Evolutionary conservation across 2,888 invertebrate genomes (phyloP).

Genomic region (Timema podura): DNA sequence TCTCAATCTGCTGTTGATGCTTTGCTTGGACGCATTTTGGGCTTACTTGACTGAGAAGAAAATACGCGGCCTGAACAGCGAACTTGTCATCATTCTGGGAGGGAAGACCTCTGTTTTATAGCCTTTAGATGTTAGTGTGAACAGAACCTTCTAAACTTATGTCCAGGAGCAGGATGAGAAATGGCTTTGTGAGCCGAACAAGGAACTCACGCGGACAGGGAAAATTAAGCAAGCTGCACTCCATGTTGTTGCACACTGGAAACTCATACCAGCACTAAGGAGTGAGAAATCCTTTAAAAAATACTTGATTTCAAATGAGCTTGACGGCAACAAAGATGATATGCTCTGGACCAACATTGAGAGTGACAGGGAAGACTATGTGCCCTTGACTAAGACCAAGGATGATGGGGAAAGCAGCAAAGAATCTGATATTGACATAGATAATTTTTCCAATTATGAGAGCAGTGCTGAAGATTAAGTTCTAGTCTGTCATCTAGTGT

Average conservation of each 20-base stretch:
- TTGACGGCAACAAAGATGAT: no score
- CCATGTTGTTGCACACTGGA: neutral
- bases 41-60: neutral
- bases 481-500: no score
- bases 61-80: neutral
- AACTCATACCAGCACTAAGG: neutral
- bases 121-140: neutral
- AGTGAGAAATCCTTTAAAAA: neutral
- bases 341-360: no score
- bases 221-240: neutral
- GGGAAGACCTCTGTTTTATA: neutral
- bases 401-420: no score
- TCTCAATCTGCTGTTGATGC: neutral
- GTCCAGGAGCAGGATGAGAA: no score
- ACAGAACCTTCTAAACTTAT: neutral
- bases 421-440: no score
- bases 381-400: no score
- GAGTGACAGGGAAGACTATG: no score
- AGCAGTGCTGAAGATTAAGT: no score
- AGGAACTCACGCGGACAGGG: neutral
- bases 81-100: neutral
- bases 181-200: slow-evolving; percentile 2
- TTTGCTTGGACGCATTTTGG: neutral
- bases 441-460: no score
- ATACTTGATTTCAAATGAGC: no score